Percentiles rank a stretch among this genome's conserved stretches.
Conservation (phyloP, 2,113 vertebrate species). For the Motacilla tschutschensis region DNA sequence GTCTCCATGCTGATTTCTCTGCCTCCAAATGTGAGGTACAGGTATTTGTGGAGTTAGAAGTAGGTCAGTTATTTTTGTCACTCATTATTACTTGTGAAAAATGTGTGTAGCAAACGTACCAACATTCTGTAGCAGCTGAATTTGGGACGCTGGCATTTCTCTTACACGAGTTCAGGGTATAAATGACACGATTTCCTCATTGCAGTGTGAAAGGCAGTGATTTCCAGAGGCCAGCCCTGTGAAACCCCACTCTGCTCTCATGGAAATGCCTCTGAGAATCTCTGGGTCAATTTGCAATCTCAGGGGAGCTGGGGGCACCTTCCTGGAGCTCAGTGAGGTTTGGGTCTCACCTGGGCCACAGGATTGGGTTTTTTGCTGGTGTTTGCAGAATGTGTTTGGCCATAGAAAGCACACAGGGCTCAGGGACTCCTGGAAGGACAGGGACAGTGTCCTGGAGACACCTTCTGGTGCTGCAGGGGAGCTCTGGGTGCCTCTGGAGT, state of each 20-base stretch:
- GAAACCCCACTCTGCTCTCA: background rate
- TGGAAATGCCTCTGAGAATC: background rate
- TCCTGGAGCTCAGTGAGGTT: background rate
- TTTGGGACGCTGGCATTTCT: constrained; percentile 31
- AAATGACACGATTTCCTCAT: background rate
- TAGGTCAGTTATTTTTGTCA: constrained; percentile 81
- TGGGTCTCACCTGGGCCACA: background rate
- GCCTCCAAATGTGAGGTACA: constrained; percentile 64
- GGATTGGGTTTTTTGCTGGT: background rate
- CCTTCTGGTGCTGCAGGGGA: background rate
- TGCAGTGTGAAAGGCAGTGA: background rate
- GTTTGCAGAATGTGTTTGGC: background rate
- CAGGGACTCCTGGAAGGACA: no score
- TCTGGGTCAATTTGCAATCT: background rate
- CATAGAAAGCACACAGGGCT: background rate
- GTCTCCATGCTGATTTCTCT: constrained; percentile 63
- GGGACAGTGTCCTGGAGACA: rapidly evolving
- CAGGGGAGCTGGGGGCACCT: background rate
- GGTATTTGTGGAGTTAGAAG: constrained; percentile 75
- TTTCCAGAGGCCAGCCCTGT: background rate
- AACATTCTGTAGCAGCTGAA: constrained; percentile 49
- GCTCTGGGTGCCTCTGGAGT: background rate
- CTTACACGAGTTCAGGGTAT: background rate
- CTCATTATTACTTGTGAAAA: constrained; percentile 80
- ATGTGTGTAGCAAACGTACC: constrained; percentile 60